Base-by-base conservation (phyloP, 2,888 invertebrate genomes). In the Spodoptera picta region DNA sequence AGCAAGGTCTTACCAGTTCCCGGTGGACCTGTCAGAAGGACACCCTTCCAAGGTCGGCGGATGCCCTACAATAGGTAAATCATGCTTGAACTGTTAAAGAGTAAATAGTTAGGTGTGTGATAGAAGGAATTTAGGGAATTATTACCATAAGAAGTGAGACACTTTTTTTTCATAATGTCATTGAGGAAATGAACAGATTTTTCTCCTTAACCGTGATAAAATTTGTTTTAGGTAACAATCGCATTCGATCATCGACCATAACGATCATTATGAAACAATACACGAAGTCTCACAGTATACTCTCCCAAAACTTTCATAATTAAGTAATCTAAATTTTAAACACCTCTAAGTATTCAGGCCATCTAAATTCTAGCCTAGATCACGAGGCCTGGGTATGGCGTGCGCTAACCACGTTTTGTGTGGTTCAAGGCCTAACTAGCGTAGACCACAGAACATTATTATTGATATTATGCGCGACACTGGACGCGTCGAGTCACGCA, bases 1-100 rank as follows among this genome's bases (percentile, higher is more conserved):
- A 98, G 91, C 92, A 98, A 95, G 0, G 98, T 98, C 89, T 98
- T 98, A 0, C 98, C 97, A 0, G 97, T 97, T 43, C 97, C 97
- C 0, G 97, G 96, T 0, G 96, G 96, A 0, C 96, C 96, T 0
- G 96, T 96, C 86, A 96, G 95, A 42, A 96, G 84, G 0, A 96
- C 96, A 5, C 96, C 97, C 88, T 96, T 97, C 98, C 98, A 98
- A 0, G 98, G 98, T 69, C 98, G 93, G 42, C 98, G 95, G 68
- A 98, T 98, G 42, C 97, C 97, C 95, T 95, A 77, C 0, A 65
- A 67, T 36, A 7, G 6, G 7, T 36, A 36, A 36, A 36, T 36
- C 36, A 9, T 36, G 6, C 36, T 9, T 9, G 9, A 36, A 36
- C 19, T 19, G 7, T 36, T 7, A 36, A 36, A 36, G 9, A 36